These are phyloP conservation scores for Gandaritis pyraliata DNA, from an alignment of 2,888 invertebrate species.

Conservation along the genomic window DNA sequence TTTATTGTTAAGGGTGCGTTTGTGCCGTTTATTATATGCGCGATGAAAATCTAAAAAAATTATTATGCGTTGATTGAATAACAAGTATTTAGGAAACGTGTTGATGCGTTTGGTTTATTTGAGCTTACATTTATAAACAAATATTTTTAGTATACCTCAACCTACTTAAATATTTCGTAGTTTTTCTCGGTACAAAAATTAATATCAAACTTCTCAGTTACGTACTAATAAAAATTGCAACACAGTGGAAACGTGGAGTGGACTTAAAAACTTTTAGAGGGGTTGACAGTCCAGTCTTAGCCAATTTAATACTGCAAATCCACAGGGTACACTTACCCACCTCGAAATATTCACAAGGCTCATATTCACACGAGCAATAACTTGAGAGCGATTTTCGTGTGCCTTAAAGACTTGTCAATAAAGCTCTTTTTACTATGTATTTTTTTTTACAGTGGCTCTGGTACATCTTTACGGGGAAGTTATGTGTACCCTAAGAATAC, in stretches of 20 bases:
- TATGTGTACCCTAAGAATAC: slow-evolving; percentile 61
- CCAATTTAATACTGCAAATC: slow-evolving; percentile 81
- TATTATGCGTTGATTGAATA: too few relatives aligned
- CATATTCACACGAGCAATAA: not conserved
- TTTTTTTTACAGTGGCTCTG: not conserved
- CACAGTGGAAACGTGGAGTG: slow-evolving; percentile 14
- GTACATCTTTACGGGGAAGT: not conserved
- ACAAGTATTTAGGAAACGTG: too few relatives aligned
- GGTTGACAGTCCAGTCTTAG: slow-evolving; percentile 71
- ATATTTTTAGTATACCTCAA: too few relatives aligned
- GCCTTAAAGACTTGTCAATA: not conserved
- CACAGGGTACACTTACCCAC: slow-evolving; percentile 77
- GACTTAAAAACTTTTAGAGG: slow-evolving; percentile 55
- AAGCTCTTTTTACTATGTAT: slow-evolving; percentile 1
- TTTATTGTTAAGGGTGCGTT: slow-evolving; percentile 45
- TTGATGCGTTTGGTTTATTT: too few relatives aligned
- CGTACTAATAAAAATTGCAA: slow-evolving; percentile 12
- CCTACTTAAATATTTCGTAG: not conserved
- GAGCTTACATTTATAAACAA: too few relatives aligned
- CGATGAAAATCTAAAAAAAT: too few relatives aligned
- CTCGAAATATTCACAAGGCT: not conserved
- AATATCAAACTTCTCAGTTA: slow-evolving; percentile 17
- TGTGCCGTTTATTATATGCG: too few relatives aligned
- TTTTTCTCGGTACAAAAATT: slow-evolving; percentile 18
- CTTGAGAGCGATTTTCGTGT: not conserved